phyloP scores from a whole-genome alignment of 1,140 invertebrate species.

The Dryas iulia region DNA sequence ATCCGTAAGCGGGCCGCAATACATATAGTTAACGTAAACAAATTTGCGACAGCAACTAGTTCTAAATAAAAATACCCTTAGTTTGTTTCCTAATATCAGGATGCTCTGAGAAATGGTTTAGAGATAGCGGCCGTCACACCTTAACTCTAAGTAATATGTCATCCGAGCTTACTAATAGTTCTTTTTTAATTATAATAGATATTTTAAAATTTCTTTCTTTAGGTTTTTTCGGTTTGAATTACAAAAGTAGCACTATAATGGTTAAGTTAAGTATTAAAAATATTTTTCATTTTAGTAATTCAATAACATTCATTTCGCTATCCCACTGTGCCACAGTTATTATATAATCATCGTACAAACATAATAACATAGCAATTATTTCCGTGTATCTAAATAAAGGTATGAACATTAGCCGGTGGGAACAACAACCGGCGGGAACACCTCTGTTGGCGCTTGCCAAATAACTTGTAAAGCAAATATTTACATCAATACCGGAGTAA shows the following conservation, averaged over 20 bases:
- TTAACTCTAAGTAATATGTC: constrained; percentile 16
- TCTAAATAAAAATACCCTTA: too few relatives aligned
- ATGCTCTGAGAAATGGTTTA: too few relatives aligned
- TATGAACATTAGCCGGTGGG: constrained; percentile 22
- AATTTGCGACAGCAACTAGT: too few relatives aligned
- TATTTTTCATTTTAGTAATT: too few relatives aligned
- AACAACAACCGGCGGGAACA: constrained; percentile 22
- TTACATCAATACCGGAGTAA: constrained; percentile 30
- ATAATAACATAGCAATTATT: constrained; percentile 1
- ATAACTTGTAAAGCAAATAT: constrained; percentile 39
- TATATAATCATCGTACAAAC: neutral
- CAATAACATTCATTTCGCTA: too few relatives aligned
- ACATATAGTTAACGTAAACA: too few relatives aligned
- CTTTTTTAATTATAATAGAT: neutral
- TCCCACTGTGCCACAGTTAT: too few relatives aligned
- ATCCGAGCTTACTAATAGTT: neutral
- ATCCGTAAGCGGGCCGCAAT: too few relatives aligned
- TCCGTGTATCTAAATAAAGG: constrained; percentile 21
- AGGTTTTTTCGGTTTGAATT: neutral
- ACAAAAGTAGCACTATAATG: too few relatives aligned
- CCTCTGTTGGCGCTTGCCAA: constrained; percentile 29
- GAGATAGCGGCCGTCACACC: too few relatives aligned
- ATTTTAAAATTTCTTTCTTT: neutral
- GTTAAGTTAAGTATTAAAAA: too few relatives aligned
- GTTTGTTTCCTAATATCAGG: too few relatives aligned